Percentiles rank a stretch among this genome's conserved stretches.
phyloP scores from a whole-genome alignment of 1,140 invertebrate species.

The Spodoptera frugiperda region DNA sequence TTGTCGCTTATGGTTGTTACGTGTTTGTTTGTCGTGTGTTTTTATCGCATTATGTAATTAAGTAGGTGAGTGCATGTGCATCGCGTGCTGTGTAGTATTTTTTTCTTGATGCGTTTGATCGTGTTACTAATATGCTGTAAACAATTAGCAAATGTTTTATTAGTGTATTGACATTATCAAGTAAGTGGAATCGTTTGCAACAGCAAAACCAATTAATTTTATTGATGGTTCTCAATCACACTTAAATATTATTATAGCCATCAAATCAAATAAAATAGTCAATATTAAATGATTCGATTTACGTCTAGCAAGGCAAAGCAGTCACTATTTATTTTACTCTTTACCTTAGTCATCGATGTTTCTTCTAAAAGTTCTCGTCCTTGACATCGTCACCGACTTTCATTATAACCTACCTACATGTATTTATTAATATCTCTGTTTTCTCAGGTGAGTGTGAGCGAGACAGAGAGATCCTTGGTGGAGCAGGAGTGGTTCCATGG shows the following conservation, averaged over 20 bases:
- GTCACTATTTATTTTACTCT: no score
- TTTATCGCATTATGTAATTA: constrained; percentile 48
- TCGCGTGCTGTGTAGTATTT: constrained; percentile 11
- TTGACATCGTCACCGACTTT: neutral
- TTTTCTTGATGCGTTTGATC: constrained; percentile 11
- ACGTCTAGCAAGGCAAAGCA: no score
- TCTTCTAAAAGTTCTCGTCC: neutral
- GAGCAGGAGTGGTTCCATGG: constrained; percentile 99
- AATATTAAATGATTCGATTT: no score
- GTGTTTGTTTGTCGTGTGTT: constrained; percentile 42
- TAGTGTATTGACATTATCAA: no score
- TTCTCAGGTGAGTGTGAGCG: constrained; percentile 76
- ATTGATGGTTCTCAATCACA: no score
- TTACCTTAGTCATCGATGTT: neutral
- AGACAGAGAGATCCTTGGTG: constrained; percentile 88
- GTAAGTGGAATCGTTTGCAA: no score
- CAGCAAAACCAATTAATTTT: no score
- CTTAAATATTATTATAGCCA: constrained; percentile 15
- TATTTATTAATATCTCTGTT: constrained; percentile 8
- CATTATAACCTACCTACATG: neutral
- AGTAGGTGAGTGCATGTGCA: constrained; percentile 50
- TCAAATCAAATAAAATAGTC: no score
- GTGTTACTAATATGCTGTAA: constrained; percentile 1
- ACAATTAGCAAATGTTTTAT: no score
- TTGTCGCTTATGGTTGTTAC: constrained; percentile 44